These are phyloP conservation scores for Telenomus remus DNA, from an alignment of 1,140 invertebrate species.

Conservation along the genomic window DNA sequence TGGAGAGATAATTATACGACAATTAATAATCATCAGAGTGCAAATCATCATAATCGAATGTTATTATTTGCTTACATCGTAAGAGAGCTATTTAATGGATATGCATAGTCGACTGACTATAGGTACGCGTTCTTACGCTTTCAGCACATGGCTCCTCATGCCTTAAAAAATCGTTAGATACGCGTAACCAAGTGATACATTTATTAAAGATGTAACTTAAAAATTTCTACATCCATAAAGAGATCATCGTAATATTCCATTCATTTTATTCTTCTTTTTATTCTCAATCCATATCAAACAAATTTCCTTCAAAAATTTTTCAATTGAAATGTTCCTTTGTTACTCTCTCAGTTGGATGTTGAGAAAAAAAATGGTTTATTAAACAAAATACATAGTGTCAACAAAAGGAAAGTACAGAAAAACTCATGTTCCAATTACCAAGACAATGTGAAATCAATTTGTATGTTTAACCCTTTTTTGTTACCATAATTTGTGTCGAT, in stretches of 20 bases:
- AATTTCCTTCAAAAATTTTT: too few species aligned
- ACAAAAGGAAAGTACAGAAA: too few species aligned
- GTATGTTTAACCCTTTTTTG: conserved; percentile 10
- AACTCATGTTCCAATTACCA: too few species aligned
- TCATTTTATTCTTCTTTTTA: too few species aligned
- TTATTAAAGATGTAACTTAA: conserved; percentile 4
- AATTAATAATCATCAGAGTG: conserved; percentile 4
- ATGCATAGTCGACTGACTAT: conserved; percentile 31
- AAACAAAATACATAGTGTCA: too few species aligned
- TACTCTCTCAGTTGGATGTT: too few species aligned
- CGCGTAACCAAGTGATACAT: conserved; percentile 1
- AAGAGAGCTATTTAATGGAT: conserved; percentile 18
- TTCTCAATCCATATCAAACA: too few species aligned
- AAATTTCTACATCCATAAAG: conserved; percentile 7
- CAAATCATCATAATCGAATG: conserved; percentile 25
- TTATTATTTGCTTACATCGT: conserved; percentile 20
- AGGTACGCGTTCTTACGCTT: conserved; percentile 67
- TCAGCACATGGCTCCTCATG: conserved; percentile 70
- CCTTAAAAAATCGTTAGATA: conserved; percentile 56
- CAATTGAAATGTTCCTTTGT: too few species aligned
- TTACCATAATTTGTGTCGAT: too few species aligned
- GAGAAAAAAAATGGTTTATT: too few species aligned
- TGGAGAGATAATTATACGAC: conserved; percentile 1
- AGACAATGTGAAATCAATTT: too few species aligned
- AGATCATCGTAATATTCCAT: neutral